Evolutionary conservation across 2,797 vertebrate species (phyloP).

Genomic region (Limnodromus scolopaceus): DNA sequence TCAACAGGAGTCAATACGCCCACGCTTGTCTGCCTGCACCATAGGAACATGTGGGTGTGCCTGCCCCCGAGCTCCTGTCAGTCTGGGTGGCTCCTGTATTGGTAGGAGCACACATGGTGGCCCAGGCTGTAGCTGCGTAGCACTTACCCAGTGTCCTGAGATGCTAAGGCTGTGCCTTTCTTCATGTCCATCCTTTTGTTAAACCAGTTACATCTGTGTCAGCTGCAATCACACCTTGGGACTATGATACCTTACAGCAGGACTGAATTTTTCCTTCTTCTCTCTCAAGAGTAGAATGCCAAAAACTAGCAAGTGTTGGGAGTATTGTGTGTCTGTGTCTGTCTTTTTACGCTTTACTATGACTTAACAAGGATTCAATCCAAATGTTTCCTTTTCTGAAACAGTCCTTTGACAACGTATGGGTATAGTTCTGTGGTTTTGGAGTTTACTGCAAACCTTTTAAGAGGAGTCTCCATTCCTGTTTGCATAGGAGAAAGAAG

Average conservation of each 20-base stretch:
- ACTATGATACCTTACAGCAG: background rate
- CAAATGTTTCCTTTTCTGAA: background rate
- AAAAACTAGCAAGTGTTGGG: background rate
- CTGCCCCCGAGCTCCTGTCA: background rate
- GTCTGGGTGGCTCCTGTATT: background rate
- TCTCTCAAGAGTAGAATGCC: background rate
- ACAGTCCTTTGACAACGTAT: background rate
- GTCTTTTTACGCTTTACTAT: background rate
- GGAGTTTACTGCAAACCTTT: background rate
- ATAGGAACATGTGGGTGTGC: background rate
- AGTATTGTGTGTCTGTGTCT: background rate
- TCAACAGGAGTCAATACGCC: background rate
- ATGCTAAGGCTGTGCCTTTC: background rate
- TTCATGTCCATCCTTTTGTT: background rate
- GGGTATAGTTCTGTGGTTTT: background rate
- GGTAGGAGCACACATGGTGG: background rate
- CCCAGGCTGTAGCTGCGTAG: background rate
- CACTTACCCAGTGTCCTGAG: background rate
- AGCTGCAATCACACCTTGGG: background rate
- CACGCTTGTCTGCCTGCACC: background rate
- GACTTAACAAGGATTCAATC: background rate
- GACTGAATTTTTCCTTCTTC: background rate
- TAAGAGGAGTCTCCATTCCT: background rate
- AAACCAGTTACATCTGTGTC: background rate
- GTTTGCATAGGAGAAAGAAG: background rate